Conservation (phyloP, 2,113 vertebrate genomes). For the Euleptes europaea region DNA sequence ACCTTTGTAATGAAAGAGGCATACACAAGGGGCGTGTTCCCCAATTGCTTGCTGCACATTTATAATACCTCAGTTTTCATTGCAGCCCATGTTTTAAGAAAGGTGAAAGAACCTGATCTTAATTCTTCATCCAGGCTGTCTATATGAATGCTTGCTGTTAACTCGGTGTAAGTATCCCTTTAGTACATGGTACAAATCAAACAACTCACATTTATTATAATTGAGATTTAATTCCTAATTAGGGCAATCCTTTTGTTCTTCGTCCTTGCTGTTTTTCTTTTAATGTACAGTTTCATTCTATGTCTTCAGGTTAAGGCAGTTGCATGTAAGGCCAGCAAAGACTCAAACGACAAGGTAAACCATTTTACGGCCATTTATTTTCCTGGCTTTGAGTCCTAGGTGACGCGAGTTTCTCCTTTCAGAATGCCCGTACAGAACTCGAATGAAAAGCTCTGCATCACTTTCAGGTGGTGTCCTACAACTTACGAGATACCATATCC, state of each 20-base stretch:
- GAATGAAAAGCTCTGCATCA: slow-evolving; percentile 4
- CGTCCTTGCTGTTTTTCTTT: background rate
- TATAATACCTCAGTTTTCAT: background rate
- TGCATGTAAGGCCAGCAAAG: background rate
- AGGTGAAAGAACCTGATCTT: background rate
- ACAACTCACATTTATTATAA: too few relatives aligned
- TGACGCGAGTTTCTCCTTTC: slow-evolving; percentile 7
- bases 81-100: background rate
- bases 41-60: background rate
- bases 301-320: background rate
- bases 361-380: slow-evolving; percentile 55
- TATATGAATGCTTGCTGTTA: background rate
- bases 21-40: background rate
- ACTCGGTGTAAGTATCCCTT: background rate
- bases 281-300: background rate
- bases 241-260: background rate
- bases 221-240: background rate
- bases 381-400: slow-evolving; percentile 67
- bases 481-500: background rate
- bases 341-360: slow-evolving; percentile 66
- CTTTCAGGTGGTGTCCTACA: background rate
- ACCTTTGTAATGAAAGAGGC: background rate
- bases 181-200: background rate
- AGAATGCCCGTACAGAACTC: slow-evolving; percentile 50
- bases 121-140: background rate